phyloP scores from a whole-genome alignment of 2,888 invertebrate genomes.

The Acleris holmiana region DNA sequence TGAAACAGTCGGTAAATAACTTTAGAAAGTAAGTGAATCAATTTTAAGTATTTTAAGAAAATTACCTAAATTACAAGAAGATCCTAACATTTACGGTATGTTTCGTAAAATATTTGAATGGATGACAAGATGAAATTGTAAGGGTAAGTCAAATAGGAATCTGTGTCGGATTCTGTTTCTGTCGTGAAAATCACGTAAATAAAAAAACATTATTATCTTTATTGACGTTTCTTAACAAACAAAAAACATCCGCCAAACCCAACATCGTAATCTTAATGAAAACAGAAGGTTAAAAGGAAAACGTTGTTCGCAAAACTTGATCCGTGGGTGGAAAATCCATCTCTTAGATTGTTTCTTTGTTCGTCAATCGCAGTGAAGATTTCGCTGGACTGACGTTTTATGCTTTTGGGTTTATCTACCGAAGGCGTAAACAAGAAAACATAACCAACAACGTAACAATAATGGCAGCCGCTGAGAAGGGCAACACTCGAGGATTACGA shows the following conservation, averaged over 20 bases:
- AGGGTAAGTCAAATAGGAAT: no score
- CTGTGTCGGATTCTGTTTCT: no score
- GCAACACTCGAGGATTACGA: neutral
- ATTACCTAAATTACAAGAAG: no score
- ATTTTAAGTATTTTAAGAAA: no score
- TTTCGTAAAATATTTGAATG: no score
- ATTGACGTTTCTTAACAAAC: neutral
- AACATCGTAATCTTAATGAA: slow-evolving; percentile 9
- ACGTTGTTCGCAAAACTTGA: slow-evolving; percentile 15
- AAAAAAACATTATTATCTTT: no score
- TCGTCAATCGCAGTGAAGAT: slow-evolving; percentile 13
- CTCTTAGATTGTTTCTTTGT: slow-evolving; percentile 30
- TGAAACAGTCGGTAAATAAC: no score
- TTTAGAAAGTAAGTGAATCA: no score
- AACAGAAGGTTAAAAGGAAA: slow-evolving; percentile 27
- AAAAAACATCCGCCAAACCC: neutral
- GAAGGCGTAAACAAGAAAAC: neutral
- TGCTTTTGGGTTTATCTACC: slow-evolving; percentile 8
- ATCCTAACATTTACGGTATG: no score
- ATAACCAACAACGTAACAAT: slow-evolving; percentile 11
- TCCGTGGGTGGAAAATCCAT: slow-evolving; percentile 26
- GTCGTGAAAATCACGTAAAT: no score
- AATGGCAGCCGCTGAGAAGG: neutral
- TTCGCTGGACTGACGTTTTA: slow-evolving; percentile 9
- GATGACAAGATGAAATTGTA: no score